These are phyloP conservation scores for Scrobipalpa costella DNA, from an alignment of 2,888 invertebrate species.

Conservation along the genomic window DNA sequence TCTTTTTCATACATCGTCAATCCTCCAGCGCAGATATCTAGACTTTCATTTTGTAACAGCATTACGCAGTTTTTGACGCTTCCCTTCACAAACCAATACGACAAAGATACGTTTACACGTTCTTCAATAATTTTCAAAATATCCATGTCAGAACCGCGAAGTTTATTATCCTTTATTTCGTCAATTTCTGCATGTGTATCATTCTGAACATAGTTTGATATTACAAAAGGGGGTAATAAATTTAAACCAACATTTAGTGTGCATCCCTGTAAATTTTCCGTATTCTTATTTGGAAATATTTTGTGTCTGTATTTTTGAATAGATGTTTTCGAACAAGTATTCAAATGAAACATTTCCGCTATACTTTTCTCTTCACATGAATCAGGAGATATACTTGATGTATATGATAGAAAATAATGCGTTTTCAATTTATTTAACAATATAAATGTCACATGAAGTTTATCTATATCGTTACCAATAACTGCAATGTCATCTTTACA, in stretches of 20 bases:
- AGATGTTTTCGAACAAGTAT: not conserved
- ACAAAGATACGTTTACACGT: not conserved
- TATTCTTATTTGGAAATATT: not conserved
- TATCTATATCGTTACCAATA: not conserved
- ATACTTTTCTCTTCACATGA: not conserved
- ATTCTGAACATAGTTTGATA: not conserved
- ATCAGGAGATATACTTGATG: not conserved
- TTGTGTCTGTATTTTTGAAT: not conserved
- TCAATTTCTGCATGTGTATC: not conserved
- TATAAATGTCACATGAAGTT: not conserved
- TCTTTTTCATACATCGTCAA: not conserved
- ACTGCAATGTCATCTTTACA: not conserved
- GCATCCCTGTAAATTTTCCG: not conserved
- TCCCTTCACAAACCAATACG: not conserved
- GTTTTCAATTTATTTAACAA: not conserved
- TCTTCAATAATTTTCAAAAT: not conserved
- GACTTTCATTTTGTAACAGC: not conserved
- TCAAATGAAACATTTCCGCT: not conserved
- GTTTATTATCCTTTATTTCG: not conserved
- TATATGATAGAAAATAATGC: not conserved
- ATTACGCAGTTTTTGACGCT: not conserved
- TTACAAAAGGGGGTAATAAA: not conserved
- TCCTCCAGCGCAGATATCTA: conserved; percentile 1
- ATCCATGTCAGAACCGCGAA: not conserved
- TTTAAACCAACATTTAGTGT: not conserved